Evolutionary conservation across 35 echinoderm and acorn worm genomes (phyloP).

Genomic region (Holothuria glaberrima): DNA sequence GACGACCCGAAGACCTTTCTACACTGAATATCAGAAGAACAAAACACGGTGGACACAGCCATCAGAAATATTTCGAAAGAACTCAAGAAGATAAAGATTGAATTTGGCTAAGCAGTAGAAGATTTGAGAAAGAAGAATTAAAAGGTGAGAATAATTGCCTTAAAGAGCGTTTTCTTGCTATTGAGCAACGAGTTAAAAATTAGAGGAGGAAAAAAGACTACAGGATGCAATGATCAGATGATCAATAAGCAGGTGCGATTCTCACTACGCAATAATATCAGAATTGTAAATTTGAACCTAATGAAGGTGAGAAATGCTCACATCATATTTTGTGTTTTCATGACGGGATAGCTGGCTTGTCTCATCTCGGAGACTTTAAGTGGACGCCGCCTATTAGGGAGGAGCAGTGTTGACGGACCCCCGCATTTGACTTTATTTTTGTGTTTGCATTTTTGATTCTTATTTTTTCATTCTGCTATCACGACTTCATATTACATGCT

Average conservation of each 20-base stretch:
- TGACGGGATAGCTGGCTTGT: background rate
- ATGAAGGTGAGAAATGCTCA: background rate
- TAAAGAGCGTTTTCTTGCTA: background rate
- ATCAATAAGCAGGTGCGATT: background rate
- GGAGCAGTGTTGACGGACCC: background rate
- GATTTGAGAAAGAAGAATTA: constrained; percentile 20
- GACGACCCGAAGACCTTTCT: background rate
- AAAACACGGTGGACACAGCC: background rate
- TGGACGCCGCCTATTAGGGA: background rate
- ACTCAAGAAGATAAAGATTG: too few species aligned
- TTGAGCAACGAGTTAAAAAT: constrained; percentile 18
- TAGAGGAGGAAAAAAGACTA: too few species aligned
- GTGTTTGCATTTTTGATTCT: background rate
- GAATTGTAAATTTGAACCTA: constrained; percentile 19
- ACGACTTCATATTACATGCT: background rate
- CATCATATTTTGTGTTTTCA: background rate
- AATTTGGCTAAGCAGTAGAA: background rate
- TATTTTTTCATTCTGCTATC: background rate
- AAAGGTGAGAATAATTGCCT: background rate
- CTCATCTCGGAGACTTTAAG: background rate
- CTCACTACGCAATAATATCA: constrained; percentile 17
- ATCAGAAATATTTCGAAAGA: constrained; percentile 13
- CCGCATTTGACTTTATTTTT: too few species aligned
- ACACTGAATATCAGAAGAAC: constrained; percentile 8
- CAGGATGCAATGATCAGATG: background rate